Percentiles rank a stretch among this genome's conserved stretches.
phyloP scores from a whole-genome alignment of 2,888 invertebrate species.

The Catocala fraxini region DNA sequence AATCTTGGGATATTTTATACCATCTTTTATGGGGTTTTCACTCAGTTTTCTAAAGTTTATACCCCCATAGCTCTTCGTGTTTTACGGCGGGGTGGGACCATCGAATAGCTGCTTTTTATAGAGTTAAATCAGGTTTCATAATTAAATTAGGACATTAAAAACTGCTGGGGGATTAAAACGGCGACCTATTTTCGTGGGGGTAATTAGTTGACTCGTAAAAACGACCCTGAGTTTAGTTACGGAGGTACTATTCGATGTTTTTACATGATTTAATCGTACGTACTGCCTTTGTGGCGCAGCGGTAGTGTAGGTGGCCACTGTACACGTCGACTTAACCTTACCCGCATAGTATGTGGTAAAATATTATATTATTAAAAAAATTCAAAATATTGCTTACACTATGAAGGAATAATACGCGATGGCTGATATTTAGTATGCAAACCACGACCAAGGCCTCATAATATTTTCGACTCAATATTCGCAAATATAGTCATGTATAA shows the following conservation, averaged over 20 bases:
- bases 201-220: conserved; percentile 16
- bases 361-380: no score
- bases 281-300: no score
- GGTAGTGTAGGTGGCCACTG: no score
- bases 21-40: conserved; percentile 48
- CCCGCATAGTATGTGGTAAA: no score
- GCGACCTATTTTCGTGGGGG: conserved; percentile 6
- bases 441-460: conserved; percentile 1
- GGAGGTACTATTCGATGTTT: no score
- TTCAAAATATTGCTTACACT: conserved; percentile 10
- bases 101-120: conserved; percentile 37
- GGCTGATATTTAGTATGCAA: conserved; percentile 14
- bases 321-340: no score
- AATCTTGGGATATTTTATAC: conserved; percentile 43
- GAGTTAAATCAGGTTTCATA: conserved; percentile 21
- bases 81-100: conserved; percentile 37
- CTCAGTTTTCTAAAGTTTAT: conserved; percentile 42
- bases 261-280: no score
- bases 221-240: background rate
- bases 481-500: conserved; percentile 11
- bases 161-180: conserved; percentile 7
- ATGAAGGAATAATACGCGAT: conserved; percentile 4
- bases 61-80: conserved; percentile 38
- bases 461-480: conserved; percentile 14
- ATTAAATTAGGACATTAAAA: conserved; percentile 25